Percentiles rank a stretch among this genome's conserved stretches.
Conservation (phyloP, 2,888 invertebrate genomes). For the Saturnia pavonia region DNA sequence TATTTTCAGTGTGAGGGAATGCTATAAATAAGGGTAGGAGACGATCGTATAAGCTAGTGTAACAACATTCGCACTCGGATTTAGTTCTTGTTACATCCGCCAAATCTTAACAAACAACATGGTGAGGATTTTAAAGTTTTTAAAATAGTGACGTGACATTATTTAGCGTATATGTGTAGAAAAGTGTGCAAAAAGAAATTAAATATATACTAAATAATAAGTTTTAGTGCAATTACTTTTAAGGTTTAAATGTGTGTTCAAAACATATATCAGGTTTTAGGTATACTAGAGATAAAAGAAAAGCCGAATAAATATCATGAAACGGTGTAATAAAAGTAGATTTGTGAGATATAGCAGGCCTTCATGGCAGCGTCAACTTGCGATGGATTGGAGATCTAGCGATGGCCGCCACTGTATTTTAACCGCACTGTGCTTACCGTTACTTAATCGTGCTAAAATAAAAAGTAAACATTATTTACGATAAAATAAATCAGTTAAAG, state of each 20-base stretch:
- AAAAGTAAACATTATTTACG: too few species aligned
- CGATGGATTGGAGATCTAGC: too few species aligned
- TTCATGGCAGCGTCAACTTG: too few species aligned
- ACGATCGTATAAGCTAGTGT: slow-evolving; percentile 73
- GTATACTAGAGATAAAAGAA: not conserved
- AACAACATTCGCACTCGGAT: slow-evolving; percentile 80
- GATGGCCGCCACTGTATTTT: too few species aligned
- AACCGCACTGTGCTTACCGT: too few species aligned
- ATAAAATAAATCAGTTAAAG: too few species aligned
- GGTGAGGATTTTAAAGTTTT: slow-evolving; percentile 60
- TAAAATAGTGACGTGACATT: slow-evolving; percentile 34
- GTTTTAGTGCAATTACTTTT: slow-evolving; percentile 18
- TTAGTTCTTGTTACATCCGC: slow-evolving; percentile 78
- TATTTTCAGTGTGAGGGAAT: slow-evolving; percentile 66
- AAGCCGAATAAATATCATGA: not conserved
- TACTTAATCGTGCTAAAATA: too few species aligned
- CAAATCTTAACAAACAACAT: slow-evolving; percentile 64
- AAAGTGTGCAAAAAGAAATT: slow-evolving; percentile 4
- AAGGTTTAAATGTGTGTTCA: slow-evolving; percentile 23
- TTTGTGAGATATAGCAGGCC: not conserved
- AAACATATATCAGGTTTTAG: slow-evolving; percentile 15
- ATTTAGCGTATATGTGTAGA: slow-evolving; percentile 3
- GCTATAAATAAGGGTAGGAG: slow-evolving; percentile 78
- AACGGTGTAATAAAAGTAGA: not conserved
- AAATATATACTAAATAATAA: slow-evolving; percentile 10